These are phyloP conservation scores for Vespertilio murinus DNA, from an alignment of 2,797 vertebrate species.

Conservation along the genomic window DNA sequence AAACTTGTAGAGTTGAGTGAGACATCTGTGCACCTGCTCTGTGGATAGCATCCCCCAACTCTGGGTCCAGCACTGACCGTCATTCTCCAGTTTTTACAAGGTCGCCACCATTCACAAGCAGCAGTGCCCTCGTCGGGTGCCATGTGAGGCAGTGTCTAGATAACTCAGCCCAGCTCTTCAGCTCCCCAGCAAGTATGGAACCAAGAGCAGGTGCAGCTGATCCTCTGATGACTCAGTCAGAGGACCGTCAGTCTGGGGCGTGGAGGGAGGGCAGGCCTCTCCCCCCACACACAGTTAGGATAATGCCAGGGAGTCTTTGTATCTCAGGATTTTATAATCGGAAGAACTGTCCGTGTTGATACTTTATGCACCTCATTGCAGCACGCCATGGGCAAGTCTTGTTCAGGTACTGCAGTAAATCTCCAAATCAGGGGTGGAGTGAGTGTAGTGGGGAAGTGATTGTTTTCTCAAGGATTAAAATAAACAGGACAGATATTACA, in stretches of 20 bases:
- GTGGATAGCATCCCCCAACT: accelerated
- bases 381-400: background rate
- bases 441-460: background rate
- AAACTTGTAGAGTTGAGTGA: background rate
- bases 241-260: background rate
- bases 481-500: conserved; percentile 38
- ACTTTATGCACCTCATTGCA: background rate
- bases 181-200: background rate
- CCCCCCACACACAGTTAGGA: background rate
- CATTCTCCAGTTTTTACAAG: background rate
- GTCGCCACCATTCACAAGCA: background rate
- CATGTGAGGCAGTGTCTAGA: accelerated
- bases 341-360: background rate
- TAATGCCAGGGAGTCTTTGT: background rate
- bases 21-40: accelerated
- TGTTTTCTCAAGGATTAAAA: background rate
- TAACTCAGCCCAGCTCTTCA: background rate
- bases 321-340: background rate
- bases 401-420: background rate
- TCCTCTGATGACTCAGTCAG: background rate
- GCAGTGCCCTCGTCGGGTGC: background rate
- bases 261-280: background rate
- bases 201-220: background rate
- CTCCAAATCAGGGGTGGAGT: background rate
- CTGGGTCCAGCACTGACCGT: accelerated